phyloP scores from a whole-genome alignment of 2,888 invertebrate species.

The Celastrina argiolus region DNA sequence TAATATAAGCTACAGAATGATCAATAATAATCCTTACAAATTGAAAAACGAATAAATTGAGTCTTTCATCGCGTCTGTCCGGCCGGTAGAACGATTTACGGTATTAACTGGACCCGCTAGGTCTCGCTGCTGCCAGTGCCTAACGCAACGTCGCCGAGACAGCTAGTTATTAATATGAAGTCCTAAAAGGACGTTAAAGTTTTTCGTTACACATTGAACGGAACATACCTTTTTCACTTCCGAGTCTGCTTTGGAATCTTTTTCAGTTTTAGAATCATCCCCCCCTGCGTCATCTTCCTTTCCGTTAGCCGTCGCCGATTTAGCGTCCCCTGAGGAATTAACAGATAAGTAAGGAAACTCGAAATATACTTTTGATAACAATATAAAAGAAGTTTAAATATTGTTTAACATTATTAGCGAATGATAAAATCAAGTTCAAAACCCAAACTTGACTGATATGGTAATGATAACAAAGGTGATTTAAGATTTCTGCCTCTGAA shows the following conservation, averaged over 20 bases:
- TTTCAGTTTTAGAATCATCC: conserved; percentile 62
- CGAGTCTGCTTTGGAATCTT: conserved; percentile 54
- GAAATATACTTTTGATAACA: not conserved
- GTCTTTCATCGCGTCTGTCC: no score
- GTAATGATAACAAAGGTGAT: conserved; percentile 22
- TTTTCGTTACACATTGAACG: not conserved
- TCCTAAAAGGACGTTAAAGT: not conserved
- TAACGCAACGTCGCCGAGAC: no score
- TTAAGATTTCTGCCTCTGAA: conserved; percentile 8
- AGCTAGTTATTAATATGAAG: no score
- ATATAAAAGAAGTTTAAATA: not conserved
- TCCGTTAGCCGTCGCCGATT: conserved; percentile 68
- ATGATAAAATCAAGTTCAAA: conserved; percentile 11
- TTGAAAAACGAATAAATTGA: no score
- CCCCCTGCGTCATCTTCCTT: conserved; percentile 58
- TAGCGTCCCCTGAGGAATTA: conserved; percentile 54
- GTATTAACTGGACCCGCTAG: no score
- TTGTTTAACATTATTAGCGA: not conserved
- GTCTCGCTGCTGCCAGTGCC: no score
- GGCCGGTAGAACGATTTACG: no score
- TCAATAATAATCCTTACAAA: no score
- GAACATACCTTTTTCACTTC: conserved; percentile 61
- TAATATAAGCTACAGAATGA: no score
- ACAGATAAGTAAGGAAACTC: not conserved
- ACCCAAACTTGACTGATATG: conserved; percentile 30